Evolutionary conservation across 2,888 invertebrate species (phyloP), one percentile per base, ranked within the genome.

Genomic region (Dynastes maya): DNA sequence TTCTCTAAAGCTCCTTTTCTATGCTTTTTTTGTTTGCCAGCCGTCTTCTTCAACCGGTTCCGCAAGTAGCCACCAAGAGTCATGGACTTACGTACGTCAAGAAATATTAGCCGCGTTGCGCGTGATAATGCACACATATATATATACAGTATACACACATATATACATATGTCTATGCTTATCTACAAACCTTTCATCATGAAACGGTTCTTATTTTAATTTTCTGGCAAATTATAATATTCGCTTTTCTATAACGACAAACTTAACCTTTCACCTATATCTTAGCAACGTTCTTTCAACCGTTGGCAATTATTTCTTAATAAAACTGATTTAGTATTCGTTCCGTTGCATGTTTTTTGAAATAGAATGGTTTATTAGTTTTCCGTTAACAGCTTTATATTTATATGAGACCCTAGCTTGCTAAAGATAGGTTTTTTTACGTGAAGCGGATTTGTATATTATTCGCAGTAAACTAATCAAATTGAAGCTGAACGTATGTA

Each of bases 1-100:
- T 72, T 58, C 72, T 72, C 58, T 32, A 58, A 51, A 51, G 51
- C 51, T 22, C 51, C 27, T 49, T 49, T 49, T 16, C 45, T 22
- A 8, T 40, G 37, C 40, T 68, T 71, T 58, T 61, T 72, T 72
- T 71, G 55, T 58, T 72, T 58, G 37, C 58, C 22, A n/a, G 68
- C 37, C 72, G 72, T 72, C 72, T 72, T 72, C 72, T 58, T 72
- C 58, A 72, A 72, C 72, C 72, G 72, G 72, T 72, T 72, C 58
- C 40, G 58, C 72, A 58, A 72, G 72, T 72, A 61, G 72, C 40
- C 40, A 72, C 22, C 72, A 72, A 58, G 58, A 72, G 58, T 72
- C 72, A 37, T 58, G 72, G 58, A 61, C 72, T 45, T 58, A 61
- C 72, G 16, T 55, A 55, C 58, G 58, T 72, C 72, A 72, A 58